Base-by-base conservation (phyloP, 2,113 vertebrate genomes). In the Antennarius striatus region DNA sequence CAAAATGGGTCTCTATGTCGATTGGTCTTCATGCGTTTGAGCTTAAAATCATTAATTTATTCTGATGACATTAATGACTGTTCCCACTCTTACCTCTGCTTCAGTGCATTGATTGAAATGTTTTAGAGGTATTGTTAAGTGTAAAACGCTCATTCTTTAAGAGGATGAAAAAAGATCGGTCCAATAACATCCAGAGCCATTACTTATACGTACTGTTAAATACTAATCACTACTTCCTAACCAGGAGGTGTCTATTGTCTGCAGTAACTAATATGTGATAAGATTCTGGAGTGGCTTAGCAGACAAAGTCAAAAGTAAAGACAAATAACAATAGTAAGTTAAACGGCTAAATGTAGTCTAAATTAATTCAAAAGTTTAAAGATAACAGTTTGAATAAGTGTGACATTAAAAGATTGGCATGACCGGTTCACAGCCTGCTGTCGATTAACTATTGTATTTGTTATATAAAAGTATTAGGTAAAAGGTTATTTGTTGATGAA, bases 11-110 rank as follows among this genome's bases (percentile, higher is more conserved):
- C 61, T 67, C 66, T 56, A 17, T 40, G 55, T 40, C 66, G 48
- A 82, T 66, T 43, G 59, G 67, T 75, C 72, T 68, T 76, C 49
- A 56, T 63, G 72, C 55, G 80, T 88, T 85, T 82, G 80, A 13
- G 56, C 63, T 66, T 71, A 55, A 77, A 83, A 83, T 90, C 79
- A 72, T 76, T 84, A 40, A 80, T 81, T 81, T 83, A 76, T 77
- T 74, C 50, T 5, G 1, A 17, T 65, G 67, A 71, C 77, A 70
- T 68, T 83, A 81, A 76, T 73, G 69, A 65, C 77, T 55, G 63
- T 30, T 63, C 70, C 73, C 60, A 56, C 52, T 9, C 49, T 71
- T 42, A 29, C 73, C 47, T 66, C 32, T 69, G 51, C 40, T 71
- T 58, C 11, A 22, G 3, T 61, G 47, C 59, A 71, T 71, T 67